Percentiles rank a stretch among this genome's conserved stretches.
phyloP scores from a whole-genome alignment of 2,113 vertebrate species.

The Coturnix japonica region DNA sequence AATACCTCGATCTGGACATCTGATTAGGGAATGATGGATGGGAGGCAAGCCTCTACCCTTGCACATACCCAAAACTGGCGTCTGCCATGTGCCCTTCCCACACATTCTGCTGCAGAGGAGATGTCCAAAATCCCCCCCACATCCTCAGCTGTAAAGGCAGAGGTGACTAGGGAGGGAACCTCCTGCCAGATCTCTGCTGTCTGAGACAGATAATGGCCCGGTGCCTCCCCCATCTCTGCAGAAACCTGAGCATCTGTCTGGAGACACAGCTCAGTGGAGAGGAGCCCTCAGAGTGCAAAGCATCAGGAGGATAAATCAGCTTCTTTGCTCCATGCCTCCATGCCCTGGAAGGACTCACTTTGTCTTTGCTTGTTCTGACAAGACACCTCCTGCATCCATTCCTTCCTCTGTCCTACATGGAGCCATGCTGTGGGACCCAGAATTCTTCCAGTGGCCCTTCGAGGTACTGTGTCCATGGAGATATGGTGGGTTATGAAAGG shows the following conservation, averaged over 20 bases:
- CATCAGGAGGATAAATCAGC: background rate
- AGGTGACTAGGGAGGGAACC: background rate
- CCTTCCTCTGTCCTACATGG: background rate
- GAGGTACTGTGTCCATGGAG: background rate
- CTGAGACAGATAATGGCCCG: background rate
- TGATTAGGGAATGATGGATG: background rate
- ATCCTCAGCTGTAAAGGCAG: background rate
- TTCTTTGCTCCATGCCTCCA: background rate
- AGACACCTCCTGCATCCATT: background rate
- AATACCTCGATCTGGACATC: background rate
- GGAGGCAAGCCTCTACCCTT: background rate
- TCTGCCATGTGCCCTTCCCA: background rate
- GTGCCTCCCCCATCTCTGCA: background rate
- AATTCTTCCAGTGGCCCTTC: background rate
- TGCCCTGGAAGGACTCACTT: background rate
- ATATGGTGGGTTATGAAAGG: accelerated
- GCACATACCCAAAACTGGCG: background rate
- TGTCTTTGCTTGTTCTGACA: background rate
- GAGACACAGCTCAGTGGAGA: background rate
- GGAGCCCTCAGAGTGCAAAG: background rate
- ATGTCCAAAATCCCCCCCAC: background rate
- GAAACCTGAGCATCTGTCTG: background rate
- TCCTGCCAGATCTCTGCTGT: background rate
- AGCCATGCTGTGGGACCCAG: background rate
- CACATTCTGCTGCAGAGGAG: background rate